Evolutionary conservation across 2,888 invertebrate species (phyloP).

Genomic region (Hirtodrosophila confusa): DNA sequence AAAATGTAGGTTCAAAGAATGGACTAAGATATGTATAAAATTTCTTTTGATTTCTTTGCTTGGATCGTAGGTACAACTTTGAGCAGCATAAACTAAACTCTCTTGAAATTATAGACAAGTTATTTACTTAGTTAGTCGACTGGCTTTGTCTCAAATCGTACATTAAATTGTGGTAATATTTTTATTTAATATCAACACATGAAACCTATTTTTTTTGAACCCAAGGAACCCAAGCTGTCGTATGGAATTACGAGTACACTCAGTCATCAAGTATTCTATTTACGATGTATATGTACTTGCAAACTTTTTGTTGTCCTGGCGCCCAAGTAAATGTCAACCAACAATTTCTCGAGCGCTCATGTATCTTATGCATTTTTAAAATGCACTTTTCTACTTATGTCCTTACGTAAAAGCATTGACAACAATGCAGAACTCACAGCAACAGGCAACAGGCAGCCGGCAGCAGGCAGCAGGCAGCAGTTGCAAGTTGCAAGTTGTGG

Average conservation of each 20-base stretch:
- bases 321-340: constrained; percentile 45
- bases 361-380: constrained; percentile 72
- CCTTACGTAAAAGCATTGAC: constrained; percentile 63
- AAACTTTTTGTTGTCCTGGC: constrained; percentile 17
- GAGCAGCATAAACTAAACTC: no score
- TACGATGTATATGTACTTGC: constrained; percentile 40
- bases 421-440: constrained; percentile 40
- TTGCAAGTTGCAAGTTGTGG: constrained; percentile 19
- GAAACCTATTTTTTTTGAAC: no score
- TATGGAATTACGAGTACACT: constrained; percentile 15
- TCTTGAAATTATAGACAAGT: no score
- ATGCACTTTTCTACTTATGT: constrained; percentile 69
- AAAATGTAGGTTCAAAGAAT: no score
- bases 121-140: no score
- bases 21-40: no score
- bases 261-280: constrained; percentile 63
- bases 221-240: no score
- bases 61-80: no score
- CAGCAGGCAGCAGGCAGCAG: constrained; percentile 11
- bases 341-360: constrained; percentile 55
- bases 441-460: constrained; percentile 23
- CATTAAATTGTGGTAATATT: no score
- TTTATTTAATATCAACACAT: no score
- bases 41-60: no score
- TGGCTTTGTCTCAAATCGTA: no score